Evolutionary conservation across 2,888 invertebrate genomes (phyloP).

Genomic region (Caenorhabditis parvicauda): DNA sequence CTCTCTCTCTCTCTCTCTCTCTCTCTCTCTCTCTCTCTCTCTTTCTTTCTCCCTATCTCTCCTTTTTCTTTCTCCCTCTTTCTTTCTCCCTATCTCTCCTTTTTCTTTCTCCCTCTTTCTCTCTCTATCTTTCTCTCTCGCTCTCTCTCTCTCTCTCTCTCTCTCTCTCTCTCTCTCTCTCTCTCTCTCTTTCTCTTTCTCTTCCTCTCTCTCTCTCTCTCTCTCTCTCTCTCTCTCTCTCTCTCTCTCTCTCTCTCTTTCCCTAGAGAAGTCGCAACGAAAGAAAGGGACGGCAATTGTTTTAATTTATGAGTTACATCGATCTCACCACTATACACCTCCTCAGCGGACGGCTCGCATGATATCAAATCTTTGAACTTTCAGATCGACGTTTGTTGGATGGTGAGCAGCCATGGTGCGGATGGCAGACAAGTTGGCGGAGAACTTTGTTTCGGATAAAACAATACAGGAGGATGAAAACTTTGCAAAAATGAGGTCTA

Average conservation of each 20-base stretch:
- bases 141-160: constrained; percentile 11
- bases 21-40: no score
- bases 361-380: background rate
- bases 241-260: constrained; percentile 4
- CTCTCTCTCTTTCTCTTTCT: constrained; percentile 5
- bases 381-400: constrained; percentile 8
- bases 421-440: constrained; percentile 28
- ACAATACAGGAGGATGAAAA: no score
- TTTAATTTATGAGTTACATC: no score
- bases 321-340: no score
- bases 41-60: no score
- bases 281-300: constrained; percentile 3
- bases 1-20: no score
- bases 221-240: constrained; percentile 1
- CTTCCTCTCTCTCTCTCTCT: background rate
- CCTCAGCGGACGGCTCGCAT: no score
- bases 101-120: constrained; percentile 17
- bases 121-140: constrained; percentile 10
- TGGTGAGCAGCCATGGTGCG: constrained; percentile 22
- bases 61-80: no score
- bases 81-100: no score
- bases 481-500: background rate
- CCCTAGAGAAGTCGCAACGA: background rate
- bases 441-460: constrained; percentile 25
- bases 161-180: constrained; percentile 8